Evolutionary conservation across 2,113 vertebrate genomes (phyloP).

Genomic region (Phyllopteryx taeniolatus): DNA sequence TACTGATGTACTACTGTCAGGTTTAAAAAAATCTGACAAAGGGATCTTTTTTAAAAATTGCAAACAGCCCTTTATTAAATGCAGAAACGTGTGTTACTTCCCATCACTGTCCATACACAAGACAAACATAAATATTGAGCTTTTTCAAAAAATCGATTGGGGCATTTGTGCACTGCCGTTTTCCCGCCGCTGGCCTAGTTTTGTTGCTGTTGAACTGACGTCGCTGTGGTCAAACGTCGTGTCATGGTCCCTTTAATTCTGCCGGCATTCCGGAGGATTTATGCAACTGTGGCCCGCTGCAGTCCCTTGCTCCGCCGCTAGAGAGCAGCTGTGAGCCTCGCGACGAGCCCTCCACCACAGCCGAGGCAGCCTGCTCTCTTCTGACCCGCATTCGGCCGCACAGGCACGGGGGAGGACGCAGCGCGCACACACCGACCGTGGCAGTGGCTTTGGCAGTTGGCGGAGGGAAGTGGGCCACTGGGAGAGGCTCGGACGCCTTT

Average conservation of each 20-base stretch:
- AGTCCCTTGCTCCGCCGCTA: constrained; percentile 24
- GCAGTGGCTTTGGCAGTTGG: constrained; percentile 19
- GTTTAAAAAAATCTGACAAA: no score
- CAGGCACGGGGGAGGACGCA: constrained; percentile 49
- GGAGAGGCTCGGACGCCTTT: constrained; percentile 12
- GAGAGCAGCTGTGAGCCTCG: not conserved
- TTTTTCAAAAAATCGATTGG: no score
- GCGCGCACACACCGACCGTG: constrained; percentile 28
- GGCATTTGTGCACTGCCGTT: no score
- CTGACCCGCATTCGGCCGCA: constrained; percentile 66
- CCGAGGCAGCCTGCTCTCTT: constrained; percentile 16
- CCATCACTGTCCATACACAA: no score
- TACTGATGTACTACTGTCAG: no score
- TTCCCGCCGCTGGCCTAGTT: not conserved
- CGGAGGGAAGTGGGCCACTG: constrained; percentile 27
- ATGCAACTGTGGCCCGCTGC: not conserved
- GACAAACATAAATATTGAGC: no score
- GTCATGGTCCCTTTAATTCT: not conserved
- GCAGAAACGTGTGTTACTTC: no score
- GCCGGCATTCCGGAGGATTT: not conserved
- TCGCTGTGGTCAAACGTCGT: not conserved
- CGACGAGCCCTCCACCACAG: not conserved
- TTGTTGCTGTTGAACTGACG: not conserved
- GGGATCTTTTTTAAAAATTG: no score
- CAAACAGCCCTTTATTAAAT: no score